These are phyloP conservation scores for Agrotis puta DNA, from an alignment of 2,888 invertebrate genomes.

Conservation along the genomic window DNA sequence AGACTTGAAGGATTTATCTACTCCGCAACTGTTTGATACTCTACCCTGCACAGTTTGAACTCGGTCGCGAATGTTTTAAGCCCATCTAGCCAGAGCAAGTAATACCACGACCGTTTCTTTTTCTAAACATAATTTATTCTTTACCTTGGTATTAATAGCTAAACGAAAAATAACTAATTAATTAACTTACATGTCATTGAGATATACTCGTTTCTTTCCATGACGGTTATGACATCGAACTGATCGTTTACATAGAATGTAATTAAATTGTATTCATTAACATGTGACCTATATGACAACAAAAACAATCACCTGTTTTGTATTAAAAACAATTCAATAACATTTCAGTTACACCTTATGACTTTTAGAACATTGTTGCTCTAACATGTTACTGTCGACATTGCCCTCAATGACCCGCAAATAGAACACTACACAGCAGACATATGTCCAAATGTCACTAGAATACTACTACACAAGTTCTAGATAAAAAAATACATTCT, in stretches of 20 bases:
- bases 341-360: constrained; percentile 3
- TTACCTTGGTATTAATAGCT: background rate
- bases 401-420: constrained; percentile 3
- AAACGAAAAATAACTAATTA: background rate
- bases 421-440: constrained; percentile 1
- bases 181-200: constrained; percentile 8
- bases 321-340: constrained; percentile 7
- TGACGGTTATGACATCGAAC: background rate
- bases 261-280: constrained; percentile 27
- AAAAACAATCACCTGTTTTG: constrained; percentile 12
- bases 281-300: constrained; percentile 18
- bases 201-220: background rate
- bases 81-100: background rate
- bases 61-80: constrained; percentile 18
- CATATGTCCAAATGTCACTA: constrained; percentile 38
- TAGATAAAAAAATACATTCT: constrained; percentile 56
- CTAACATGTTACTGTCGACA: background rate
- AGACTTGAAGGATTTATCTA: constrained; percentile 39
- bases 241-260: constrained; percentile 11
- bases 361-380: background rate
- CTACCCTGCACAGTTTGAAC: constrained; percentile 17
- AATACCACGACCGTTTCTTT: background rate
- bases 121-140: background rate
- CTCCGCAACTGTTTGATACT: constrained; percentile 33
- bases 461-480: constrained; percentile 36